Percentiles rank a stretch among this genome's conserved stretches.
Conservation (phyloP, 2,797 vertebrate species). For the Loris lydekkerianus region DNA sequence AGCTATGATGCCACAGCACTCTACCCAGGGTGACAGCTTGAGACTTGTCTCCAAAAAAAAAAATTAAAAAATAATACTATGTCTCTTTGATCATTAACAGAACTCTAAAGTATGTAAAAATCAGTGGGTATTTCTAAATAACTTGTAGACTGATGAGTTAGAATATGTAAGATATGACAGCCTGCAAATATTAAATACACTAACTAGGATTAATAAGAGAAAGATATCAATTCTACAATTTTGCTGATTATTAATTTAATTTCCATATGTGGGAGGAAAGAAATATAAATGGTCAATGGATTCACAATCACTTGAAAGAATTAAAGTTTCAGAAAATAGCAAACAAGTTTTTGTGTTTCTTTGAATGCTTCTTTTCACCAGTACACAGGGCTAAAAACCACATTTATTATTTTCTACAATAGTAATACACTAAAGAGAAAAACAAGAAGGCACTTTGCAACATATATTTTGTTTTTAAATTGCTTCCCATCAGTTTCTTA, state of each 20-base stretch:
- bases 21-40: no score
- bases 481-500: background rate
- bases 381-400: background rate
- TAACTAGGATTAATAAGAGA: background rate
- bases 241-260: constrained; percentile 20
- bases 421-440: background rate
- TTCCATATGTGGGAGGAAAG: background rate
- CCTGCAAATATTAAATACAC: background rate
- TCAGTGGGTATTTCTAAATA: background rate
- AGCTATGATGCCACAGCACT: no score
- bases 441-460: background rate
- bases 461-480: background rate
- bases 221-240: background rate
- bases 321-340: constrained; percentile 2
- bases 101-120: constrained; percentile 42
- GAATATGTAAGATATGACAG: background rate
- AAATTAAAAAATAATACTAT: background rate
- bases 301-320: constrained; percentile 35
- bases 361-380: constrained; percentile 7
- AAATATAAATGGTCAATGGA: background rate
- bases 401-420: background rate
- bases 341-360: background rate
- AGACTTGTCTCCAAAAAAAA: no score
- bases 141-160: background rate
- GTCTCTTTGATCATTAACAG: background rate